Evolutionary conservation across 2,113 vertebrate genomes (phyloP), one percentile per base, ranked within the genome.

Genomic region (Chascanopsetta lugubris): DNA sequence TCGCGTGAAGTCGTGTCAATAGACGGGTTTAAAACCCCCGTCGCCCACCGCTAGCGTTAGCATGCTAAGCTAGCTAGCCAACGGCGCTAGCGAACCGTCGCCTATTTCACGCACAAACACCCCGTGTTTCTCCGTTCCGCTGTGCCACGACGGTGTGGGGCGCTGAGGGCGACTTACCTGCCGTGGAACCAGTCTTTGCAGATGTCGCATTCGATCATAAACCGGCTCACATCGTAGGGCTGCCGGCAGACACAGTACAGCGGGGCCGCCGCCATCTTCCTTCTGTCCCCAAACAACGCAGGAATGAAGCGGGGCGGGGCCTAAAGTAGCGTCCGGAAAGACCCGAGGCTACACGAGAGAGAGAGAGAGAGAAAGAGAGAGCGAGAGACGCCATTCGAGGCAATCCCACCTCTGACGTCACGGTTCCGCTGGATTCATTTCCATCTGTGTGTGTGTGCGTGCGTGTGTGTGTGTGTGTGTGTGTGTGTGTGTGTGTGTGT

Each of bases 111-210:
- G 1, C 13, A 32, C 1, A 79, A 80, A 81, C 69, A 59, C 1
- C 0, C 1, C 0, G 58, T 64, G 70, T 85, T 83, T 72, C 7
- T 67, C 55, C 17, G 9, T 27, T 55, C 32, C 1, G 9, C 3
- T 0, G 3, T 6, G 4, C 32, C 12, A 8, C 4, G 1, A 1
- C 6, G 0, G 1, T 22, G 10, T 1, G 54, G 29, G 2, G 61
- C 61, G 46, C 2, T 1, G 11, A 32, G 60, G 18, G 68, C 51
- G 2, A 73, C 91, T 27, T 91, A 98, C 96, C 96, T 97, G 95
- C 96, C 96, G 80, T 98, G 96, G 88, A 98, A 98, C 96, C 96
- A 98, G 93, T 98, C 96, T 88, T 98, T 97, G 93, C 96, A 98
- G 80, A 94, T 93, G 86, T 98, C 96, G 88, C 96, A 98, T 85